Evolutionary conservation across 2,113 vertebrate genomes (phyloP), one percentile per base, ranked within the genome.

Genomic region (Corydoras sp.): DNA sequence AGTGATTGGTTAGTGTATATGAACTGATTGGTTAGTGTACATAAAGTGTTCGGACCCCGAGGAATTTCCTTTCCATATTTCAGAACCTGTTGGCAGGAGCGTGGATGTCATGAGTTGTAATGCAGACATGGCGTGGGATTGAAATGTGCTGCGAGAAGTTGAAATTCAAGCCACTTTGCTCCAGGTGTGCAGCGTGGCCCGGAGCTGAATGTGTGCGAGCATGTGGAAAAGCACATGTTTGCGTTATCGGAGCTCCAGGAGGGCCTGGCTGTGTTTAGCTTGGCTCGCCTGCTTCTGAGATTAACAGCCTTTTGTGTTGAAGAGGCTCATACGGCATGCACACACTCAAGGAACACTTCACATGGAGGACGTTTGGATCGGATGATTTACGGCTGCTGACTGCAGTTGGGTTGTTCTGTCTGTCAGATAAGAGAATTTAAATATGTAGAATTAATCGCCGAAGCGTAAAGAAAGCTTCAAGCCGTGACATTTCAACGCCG

Each of bases 321-420:
- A 53, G 32, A 61, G 31, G 35, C 67, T 30, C 64, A 59, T 3
- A 58, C 13, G 50, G 72, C 81, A 14, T 70, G 67, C 84, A 80
- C 82, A 83, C 81, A 80, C 84, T 86, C 55, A 29, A 53, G 77
- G 77, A 24, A 80, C 79, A 79, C 83, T 86, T 86, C 69, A 24
- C 18, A 24, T 24, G 18, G 18, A 24, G 18, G 18, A 24, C 56
- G 76, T 80, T 80, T 79, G 80, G 84, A 86, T 82, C 73, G 7
- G n/a, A 9, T 30, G 11, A 14, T 54, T 66, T 66, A 63, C 32
- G 18, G 18, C 18, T 24, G 18, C 18, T 24, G 18, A 24, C 18
- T 3, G 6, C n/a, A 50, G 49, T 50, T 11, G 49, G 49, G 7
- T 50, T 9, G 49, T 11, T 9, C 49, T 9, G 49, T 50, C 49